phyloP scores from a whole-genome alignment of 1,140 invertebrate genomes.

The Euwallacea similis region DNA sequence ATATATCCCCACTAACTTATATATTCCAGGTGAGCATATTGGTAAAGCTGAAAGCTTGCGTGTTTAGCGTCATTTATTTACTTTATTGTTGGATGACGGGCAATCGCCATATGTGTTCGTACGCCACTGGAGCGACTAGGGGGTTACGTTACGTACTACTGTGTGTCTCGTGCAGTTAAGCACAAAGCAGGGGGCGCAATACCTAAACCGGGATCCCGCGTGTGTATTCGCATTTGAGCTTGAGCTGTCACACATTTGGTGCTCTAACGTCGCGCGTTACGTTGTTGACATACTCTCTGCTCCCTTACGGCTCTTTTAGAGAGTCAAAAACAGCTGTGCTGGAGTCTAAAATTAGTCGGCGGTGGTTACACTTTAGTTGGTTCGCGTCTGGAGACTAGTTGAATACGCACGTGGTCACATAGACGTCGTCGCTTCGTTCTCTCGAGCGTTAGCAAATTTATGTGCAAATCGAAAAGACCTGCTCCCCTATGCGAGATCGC shows the following conservation, averaged over 20 bases:
- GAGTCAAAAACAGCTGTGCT: constrained; percentile 41
- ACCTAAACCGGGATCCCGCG: constrained; percentile 38
- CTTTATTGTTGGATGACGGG: not conserved
- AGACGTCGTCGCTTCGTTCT: constrained; percentile 25
- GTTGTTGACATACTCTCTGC: constrained; percentile 31
- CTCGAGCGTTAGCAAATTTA: constrained; percentile 42
- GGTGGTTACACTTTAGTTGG: constrained; percentile 34
- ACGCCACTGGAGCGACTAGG: constrained; percentile 35
- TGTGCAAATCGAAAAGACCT: constrained; percentile 46
- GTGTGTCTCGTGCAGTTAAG: constrained; percentile 31
- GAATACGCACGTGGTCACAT: constrained; percentile 31
- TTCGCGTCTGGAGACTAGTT: constrained; percentile 34
- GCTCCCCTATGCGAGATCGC: constrained; percentile 53
- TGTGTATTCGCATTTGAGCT: constrained; percentile 43
- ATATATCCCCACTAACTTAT: constrained; percentile 2
- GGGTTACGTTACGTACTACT: constrained; percentile 37
- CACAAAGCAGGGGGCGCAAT: constrained; percentile 44
- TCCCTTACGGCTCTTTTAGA: constrained; percentile 20
- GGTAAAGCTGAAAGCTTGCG: constrained; percentile 15
- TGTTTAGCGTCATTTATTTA: constrained; percentile 6
- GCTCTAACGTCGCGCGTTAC: constrained; percentile 37
- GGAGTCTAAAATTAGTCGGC: constrained; percentile 44
- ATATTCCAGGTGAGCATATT: not conserved
- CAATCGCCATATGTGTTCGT: not conserved
- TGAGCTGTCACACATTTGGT: constrained; percentile 35